Base-by-base conservation (phyloP, 2,797 vertebrate species). In the Enteromius thamalakanensis region DNA sequence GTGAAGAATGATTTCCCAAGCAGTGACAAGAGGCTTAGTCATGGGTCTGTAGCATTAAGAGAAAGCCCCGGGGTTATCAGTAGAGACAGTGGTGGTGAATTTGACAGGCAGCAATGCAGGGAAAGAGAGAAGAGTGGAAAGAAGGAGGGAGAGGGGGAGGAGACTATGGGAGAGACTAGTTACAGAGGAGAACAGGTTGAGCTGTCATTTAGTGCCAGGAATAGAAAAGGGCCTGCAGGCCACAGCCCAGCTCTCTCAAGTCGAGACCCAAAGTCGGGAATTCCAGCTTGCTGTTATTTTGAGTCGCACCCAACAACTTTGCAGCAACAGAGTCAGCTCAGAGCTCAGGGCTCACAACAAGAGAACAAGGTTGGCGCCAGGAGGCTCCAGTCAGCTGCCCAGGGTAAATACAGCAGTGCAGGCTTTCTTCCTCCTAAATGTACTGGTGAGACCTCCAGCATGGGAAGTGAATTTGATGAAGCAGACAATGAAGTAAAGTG, bases 141-240 rank as follows among this genome's bases (percentile, higher is more conserved):
- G 84, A 88, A 88, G 83, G 89, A 90, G 84, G 92, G 90, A 89
- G 91, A 91, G 88, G 91, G 89, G 92, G 93, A 91, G 90, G 93
- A 91, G 76, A 91, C 87, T 90, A 88, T 88, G 86, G 87, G 84
- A 85, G 91, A 92, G 62, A 86, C 85, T 92, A 93, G 92, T 94
- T 92, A 94, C 93, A 95, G 93, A 93, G 93, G 91, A 92, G 91
- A 93, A 95, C 96, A 96, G 96, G 95, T 94, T 96, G 96, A 95
- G 94, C 95, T 96, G 96, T 96, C 96, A 96, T 90, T 94, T 92
- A 94, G 87, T 86, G 91, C 95, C 94, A 95, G 94, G 95, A 97
- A 97, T 97, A 97, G 96, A 96, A 93, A 93, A 91, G 94, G 90
- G 86, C 92, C 90, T 84, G 92, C n/a, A 69, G 93, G 92, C 89